Percentiles rank a stretch among this genome's conserved stretches.
Evolutionary conservation across 1,140 invertebrate species (phyloP).

Genomic region (Drosophila murphyi): DNA sequence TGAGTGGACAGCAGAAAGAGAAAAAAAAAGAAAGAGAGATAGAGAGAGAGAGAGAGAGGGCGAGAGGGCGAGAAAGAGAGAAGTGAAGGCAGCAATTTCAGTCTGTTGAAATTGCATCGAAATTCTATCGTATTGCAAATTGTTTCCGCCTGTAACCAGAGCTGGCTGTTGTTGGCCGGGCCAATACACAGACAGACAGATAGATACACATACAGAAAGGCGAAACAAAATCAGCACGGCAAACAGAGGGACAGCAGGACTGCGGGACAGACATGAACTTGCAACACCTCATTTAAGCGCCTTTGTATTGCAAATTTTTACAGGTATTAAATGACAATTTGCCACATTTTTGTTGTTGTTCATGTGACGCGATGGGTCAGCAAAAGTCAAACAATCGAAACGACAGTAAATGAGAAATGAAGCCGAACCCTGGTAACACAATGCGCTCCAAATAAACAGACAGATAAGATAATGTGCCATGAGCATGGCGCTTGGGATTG

Average conservation of each 20-base stretch:
- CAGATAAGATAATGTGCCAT: slow-evolving; percentile 54
- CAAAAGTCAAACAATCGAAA: slow-evolving; percentile 58
- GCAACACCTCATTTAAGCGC: slow-evolving; percentile 81
- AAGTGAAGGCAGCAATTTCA: background rate
- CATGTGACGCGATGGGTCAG: slow-evolving; percentile 38
- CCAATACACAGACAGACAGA: slow-evolving; percentile 35
- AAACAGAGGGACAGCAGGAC: slow-evolving; percentile 14
- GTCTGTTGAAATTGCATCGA: slow-evolving; percentile 56
- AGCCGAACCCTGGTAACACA: slow-evolving; percentile 69
- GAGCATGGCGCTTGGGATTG: slow-evolving; percentile 37
- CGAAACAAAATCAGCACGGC: background rate
- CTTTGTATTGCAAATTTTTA: slow-evolving; percentile 75
- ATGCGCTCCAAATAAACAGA: slow-evolving; percentile 76
- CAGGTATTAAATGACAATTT: slow-evolving; percentile 79
- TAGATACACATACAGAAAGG: slow-evolving; percentile 35
- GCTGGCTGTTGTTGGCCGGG: slow-evolving; percentile 29
- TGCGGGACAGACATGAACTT: slow-evolving; percentile 56
- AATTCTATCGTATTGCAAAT: slow-evolving; percentile 81
- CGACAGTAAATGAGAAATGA: slow-evolving; percentile 26
- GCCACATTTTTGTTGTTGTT: slow-evolving; percentile 57
- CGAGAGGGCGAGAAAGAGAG: background rate
- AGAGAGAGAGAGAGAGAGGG: slow-evolving; percentile 3
- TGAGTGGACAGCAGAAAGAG: slow-evolving; percentile 3
- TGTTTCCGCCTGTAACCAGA: slow-evolving; percentile 75
- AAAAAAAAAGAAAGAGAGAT: background rate